Conservation (phyloP, 2,113 vertebrate genomes). For the Trogon surrucura region DNA sequence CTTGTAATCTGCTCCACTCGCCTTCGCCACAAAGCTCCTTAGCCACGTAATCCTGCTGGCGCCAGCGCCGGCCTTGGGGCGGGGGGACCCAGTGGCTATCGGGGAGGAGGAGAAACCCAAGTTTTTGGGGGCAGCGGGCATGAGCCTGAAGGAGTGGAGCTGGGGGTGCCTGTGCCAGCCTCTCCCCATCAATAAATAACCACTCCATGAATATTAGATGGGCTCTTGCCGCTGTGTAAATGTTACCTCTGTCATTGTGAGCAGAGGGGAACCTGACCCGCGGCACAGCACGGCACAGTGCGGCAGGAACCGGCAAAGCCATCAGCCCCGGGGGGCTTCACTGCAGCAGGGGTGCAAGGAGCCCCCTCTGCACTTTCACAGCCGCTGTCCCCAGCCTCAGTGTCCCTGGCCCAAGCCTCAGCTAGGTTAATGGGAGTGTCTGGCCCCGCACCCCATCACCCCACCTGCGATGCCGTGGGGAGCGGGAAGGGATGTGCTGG, state of each 20-base stretch:
- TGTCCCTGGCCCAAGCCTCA: neutral
- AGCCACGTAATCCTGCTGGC: conserved; percentile 15
- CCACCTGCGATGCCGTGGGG: accelerated
- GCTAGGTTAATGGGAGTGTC: neutral
- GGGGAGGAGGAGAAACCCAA: neutral
- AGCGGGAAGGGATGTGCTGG: accelerated
- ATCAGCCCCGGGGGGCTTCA: accelerated
- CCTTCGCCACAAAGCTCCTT: conserved; percentile 34
- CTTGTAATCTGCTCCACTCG: neutral
- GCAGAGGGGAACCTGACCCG: neutral
- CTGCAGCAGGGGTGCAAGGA: neutral
- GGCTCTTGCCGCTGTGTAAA: neutral
- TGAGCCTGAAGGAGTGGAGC: neutral
- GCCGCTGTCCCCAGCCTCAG: neutral
- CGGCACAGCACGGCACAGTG: accelerated
- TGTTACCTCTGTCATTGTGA: neutral
- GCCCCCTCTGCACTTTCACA: neutral
- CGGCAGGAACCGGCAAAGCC: neutral
- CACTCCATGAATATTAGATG: conserved; percentile 21
- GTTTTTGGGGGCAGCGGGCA: neutral
- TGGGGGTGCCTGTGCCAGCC: neutral
- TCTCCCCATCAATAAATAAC: conserved; percentile 42
- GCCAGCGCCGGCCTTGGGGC: accelerated
- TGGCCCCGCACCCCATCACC: accelerated
- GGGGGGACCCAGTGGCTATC: neutral